Base-by-base conservation (phyloP, 2,797 vertebrate genomes). In the Remorina albescens region DNA sequence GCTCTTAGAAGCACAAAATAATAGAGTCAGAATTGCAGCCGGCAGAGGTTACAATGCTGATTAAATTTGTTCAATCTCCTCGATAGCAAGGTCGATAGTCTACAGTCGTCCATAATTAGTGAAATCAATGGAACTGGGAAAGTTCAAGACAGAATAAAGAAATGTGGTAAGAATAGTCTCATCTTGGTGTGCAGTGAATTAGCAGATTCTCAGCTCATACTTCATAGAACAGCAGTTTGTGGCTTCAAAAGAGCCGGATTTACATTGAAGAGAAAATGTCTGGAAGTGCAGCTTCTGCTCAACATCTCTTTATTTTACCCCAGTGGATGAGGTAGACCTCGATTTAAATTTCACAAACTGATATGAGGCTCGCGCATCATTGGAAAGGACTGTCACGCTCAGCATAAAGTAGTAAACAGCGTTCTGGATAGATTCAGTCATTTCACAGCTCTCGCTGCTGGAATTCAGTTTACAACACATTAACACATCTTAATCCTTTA, bases 1-100 rank as follows among this genome's bases (percentile, higher is more conserved):
- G 36, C 34, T 57, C 28, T 67, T 56, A 26, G n/a, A 57, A 32
- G 5, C 30, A 57, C 15, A 25, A 25, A 36, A 57, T 16, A 57
- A 50, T 16, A 34, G 41, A 70, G 26, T 6, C 19, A 30, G 32
- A 67, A 59, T 67, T 64, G 30, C 72, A 56, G 58, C 61, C 76
- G 34, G 51, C 55, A 68, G 67, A 69, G 2, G 57, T 50, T 66
- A 8, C 18, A 53, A 60, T 69, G 53, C 59, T 53, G 37, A 63
- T 66, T 36, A 59, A 58, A 77, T 66, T 60, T 58, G 28, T 65
- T 59, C 50, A 63, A 30, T 54, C 67, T 36, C 21, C 34, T 74
- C 26, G 9, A 15, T 23, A 50, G 26, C 1, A 16, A 57, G 46
- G 44, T 58, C 28, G 71, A 30, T 30, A 30, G 30, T 30, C 30